Base-by-base conservation (phyloP, 2,888 invertebrate species). In the Eurytoma adleriae region DNA sequence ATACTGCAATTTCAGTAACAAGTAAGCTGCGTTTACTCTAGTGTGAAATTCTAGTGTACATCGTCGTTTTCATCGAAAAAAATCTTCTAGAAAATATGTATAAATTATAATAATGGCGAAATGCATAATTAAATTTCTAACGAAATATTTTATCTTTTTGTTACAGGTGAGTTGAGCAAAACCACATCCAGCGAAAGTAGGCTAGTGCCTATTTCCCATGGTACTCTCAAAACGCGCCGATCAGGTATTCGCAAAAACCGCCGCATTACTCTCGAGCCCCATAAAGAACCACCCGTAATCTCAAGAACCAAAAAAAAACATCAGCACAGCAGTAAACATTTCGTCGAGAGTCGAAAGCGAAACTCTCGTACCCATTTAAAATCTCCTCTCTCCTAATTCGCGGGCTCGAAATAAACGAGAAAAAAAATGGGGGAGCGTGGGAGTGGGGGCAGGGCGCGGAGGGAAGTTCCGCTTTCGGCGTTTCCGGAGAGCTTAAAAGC, bases 141-240 rank as follows among this genome's bases (percentile, higher is more conserved):
- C 40, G 40, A 40, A 40, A 40, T 40, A 40, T 40, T 10, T 76
- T 84, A 75, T 66, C 76, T 72, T 85, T 86, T 69, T 87, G 86
- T 86, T 88, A 75, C 86, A 88, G 86, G 85, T 87, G 85, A 88
- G 87, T 85, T 75, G 40, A 72, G 72, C 18, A 18, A 75, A 30
- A 13, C 1, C 40, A 40, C 0, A 40, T 14, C 14, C 16, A 18
- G 66, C 16, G 68, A 78, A 78, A 81, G 74, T 57, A 52, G 52
- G 48, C 56, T 57, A 54, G 40, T 10, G 10, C 1, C 24, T 10
- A 13, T 59, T 70, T 48, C 14, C 16, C 16, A 10, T 30, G 40
- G 0, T 62, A 20, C 27, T 18, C 5, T 54, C 54, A 1, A 54
- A 54, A 54, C 16, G 16, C 7, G n/a, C 3, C 64, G 18, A 48